Base-by-base conservation (phyloP, 2,888 invertebrate genomes). In the Cephus runcator region DNA sequence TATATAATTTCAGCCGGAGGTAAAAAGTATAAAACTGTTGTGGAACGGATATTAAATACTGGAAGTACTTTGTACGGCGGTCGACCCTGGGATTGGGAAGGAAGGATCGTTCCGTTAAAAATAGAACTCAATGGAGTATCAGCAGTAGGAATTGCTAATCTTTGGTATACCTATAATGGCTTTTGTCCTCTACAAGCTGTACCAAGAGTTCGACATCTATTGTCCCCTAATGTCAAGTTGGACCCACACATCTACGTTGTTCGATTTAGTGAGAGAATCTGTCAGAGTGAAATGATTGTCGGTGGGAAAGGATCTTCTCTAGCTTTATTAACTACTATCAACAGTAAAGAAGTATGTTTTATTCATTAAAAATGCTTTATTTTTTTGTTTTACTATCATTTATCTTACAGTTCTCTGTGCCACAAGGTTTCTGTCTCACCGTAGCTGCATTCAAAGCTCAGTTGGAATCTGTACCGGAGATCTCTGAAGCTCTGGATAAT, bases 301-400 rank as follows among this genome's bases (percentile, higher is more conserved):
- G 97, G 97, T 0, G 97, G 96, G 0, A 97, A 97, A 90, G 97
- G 96, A 12, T 94, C 95, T 1, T 96, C 97, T 3, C 91, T 97
- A 23, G 96, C 96, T 0, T 90, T 95, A 69, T 91, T 97, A 73
- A 91, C 92, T 12, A 92, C 92, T 33, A 91, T 94, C 77, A 84
- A 90, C 31, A 85, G 88, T 4, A 86, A 92, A 73, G 90, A 93
- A 87, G 94, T 94, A 91, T 83, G 84, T 80, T 30, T 36, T 34
- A 80, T 31, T 56, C 1, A 12, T 73, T n/a, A 11, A 73, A 71
- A 79, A 73, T 56, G 11, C 71, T 33, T 31, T 34, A 69, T 74
- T 73, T 68, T 75, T 73, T 30, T 33, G 40, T 75, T 75, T 68
- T 30, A 73, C 74, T 79, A 68, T 75, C 36, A 33, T 80, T 73